Base-by-base conservation (phyloP, 2,888 invertebrate species). In the Amphimallon solstitiale region DNA sequence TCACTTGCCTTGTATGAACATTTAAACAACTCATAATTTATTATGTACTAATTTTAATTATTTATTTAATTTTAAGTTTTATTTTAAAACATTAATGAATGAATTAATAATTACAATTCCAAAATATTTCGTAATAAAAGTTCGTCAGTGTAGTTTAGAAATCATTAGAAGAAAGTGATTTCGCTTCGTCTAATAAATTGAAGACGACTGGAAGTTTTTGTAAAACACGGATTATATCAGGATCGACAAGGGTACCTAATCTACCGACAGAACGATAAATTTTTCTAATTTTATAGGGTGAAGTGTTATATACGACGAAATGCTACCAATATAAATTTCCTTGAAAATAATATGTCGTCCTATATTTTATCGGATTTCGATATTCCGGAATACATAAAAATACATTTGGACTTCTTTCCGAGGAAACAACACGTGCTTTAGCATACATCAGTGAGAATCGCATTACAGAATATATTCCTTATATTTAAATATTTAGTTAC, bases 281-380 rank as follows among this genome's bases (percentile, higher is more conserved):
- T 51, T 46, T 19, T 34, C 51, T 51, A 51, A 51, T 51, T 51
- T 51, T 15, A 34, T 37, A 51, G 9, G 17, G 35, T 17, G 35
- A 7, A 3, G 35, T 34, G 35, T 51, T 35, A 34, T 51, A 34
- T 51, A 35, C 15, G 35, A 35, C 35, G 10, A 51, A 51, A 35
- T 34, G 35, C 10, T 35, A 35, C 10, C 17, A 14, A 35, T 51
- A 51, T 51, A 35, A 35, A 17, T 51, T 51, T 7, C 35, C 34
- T 35, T 10, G 15, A 10, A 35, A 38, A 56, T 23, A 56, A 23
- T 40, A 40, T 40, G n/a, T 14, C 40, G 19, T 54, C 35, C 21
- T 19, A 38, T 54, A 54, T 38, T 54, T 38, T 54, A 54, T 54
- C 54, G 54, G 38, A 38, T 38, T 38, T 14, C 54, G n/a, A 54